Evolutionary conservation across 2,797 vertebrate species (phyloP).

Genomic region (Erithacus rubecula): DNA sequence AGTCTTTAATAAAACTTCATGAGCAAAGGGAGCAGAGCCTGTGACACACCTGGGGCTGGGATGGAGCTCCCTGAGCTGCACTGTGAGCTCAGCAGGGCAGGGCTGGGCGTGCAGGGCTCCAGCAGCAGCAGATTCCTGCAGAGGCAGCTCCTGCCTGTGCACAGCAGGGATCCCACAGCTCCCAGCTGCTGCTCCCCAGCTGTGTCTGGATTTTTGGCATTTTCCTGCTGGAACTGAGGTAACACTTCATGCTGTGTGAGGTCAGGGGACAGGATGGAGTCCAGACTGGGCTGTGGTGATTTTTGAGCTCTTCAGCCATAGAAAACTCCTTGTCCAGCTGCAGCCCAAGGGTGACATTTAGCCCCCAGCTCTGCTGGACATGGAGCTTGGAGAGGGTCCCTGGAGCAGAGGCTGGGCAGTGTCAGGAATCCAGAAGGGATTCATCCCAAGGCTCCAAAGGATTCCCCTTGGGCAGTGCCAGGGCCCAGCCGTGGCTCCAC

Average conservation of each 20-base stretch:
- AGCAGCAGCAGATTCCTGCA: not conserved
- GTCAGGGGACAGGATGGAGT: not conserved
- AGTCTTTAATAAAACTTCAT: not conserved
- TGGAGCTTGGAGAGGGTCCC: not conserved
- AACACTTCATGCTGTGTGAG: not conserved
- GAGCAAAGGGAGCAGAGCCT: not conserved
- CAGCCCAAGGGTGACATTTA: not conserved
- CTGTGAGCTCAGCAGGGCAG: not conserved
- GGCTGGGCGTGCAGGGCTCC: not conserved
- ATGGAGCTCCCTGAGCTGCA: not conserved
- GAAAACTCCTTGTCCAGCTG: fast-evolving
- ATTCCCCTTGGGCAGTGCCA: not conserved
- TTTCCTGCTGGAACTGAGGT: not conserved
- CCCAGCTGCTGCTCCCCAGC: not conserved
- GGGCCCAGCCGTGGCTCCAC: too few relatives aligned
- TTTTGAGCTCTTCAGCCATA: not conserved
- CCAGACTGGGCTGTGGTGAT: fast-evolving
- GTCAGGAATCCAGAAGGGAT: not conserved
- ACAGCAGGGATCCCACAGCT: not conserved
- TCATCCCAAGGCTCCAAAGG: not conserved
- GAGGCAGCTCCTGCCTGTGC: not conserved
- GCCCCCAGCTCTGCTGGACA: too few relatives aligned
- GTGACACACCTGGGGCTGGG: not conserved
- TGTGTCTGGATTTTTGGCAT: not conserved
- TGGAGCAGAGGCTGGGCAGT: not conserved